Base-by-base conservation (phyloP, 2,888 invertebrate species). In the Papilio protenor region DNA sequence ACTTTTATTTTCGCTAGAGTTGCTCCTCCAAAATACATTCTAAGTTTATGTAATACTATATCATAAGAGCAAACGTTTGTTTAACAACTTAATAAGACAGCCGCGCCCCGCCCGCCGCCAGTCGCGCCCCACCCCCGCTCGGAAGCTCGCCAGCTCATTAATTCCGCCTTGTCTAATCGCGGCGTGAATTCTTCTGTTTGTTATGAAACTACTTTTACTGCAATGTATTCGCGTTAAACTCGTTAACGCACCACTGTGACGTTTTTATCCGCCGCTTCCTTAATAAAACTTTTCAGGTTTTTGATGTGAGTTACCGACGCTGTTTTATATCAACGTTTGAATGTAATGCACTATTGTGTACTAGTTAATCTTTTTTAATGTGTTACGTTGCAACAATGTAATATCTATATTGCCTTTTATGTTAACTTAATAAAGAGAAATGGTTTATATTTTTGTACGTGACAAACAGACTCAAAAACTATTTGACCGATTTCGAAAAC, bases 111-210 rank as follows among this genome's bases (percentile, higher is more conserved):
- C 57, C 21, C 21, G 57, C 57, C 12, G 57, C n/a, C 70, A 80
- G 71, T 77, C 27, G 61, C 55, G 76, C 81, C 75, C 12, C 74
- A 77, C n/a, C 12, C 61, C 14, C 52, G 23, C 72, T 59, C 75
- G 71, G 79, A 78, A 78, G 77, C 77, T 70, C 49, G 79, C 64
- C 73, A 76, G 73, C 76, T 74, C 80, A 80, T 77, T 80, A 78
- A 81, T 80, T 81, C 79, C 74, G 78, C 78, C 79, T 76, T 77
- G 80, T 81, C 77, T 81, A 80, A 81, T 81, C 81, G 79, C 81
- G 72, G 71, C 76, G 77, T 79, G 80, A 80, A 81, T 81, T 78
- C 79, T 79, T 79, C 69, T 80, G 77, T 80, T 77, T 76, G 74
- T 80, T 77, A 75, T 80, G 59, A 78, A 78, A 75, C 57, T 75